Base-by-base conservation (phyloP, 2,888 invertebrate genomes). In the Eilema griseolum region DNA sequence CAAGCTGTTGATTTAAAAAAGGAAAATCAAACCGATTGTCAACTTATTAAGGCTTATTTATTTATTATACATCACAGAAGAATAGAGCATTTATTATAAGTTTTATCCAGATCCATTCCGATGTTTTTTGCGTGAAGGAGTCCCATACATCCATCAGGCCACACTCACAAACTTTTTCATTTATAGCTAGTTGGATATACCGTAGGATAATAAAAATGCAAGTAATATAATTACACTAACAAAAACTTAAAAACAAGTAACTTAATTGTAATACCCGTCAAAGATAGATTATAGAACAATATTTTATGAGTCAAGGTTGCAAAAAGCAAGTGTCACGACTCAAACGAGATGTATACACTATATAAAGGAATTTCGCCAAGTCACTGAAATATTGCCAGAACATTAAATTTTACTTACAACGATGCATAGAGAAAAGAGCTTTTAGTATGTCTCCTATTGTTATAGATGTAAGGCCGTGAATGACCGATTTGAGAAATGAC, bases 331-430 rank as follows among this genome's bases (percentile, higher is more conserved):
- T 78, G 79, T 82, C 82, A 84, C 72, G 78, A 72, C 75, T 74
- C 76, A 74, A 76, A 77, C 71, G 75, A 77, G 82, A 79, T 75
- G 72, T 78, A 78, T 67, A 76, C 73, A 75, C 23, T 57, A 74
- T 74, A 73, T 66, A 73, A 71, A 61, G 57, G 73, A 79, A 76
- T 79, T 83, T 78, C 46, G 72, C 73, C 79, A 68, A 83, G 84
- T 86, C 86, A 86, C 69, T 52, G 72, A 80, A 80, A 80, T 85
- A 84, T 85, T 86, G 82, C 77, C 78, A 79, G 74, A 82, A 81
- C 83, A 83, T 86, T 85, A 86, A 80, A 86, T 83, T 82, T 82
- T 82, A 83, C 84, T 81, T 77, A 85, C 81, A 83, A 81, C 83
- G 79, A 83, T 79, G 75, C 79, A 80, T 76, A 74, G 78, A 82